phyloP scores from a whole-genome alignment of 2,888 invertebrate species.

The Campoletis raptor region DNA sequence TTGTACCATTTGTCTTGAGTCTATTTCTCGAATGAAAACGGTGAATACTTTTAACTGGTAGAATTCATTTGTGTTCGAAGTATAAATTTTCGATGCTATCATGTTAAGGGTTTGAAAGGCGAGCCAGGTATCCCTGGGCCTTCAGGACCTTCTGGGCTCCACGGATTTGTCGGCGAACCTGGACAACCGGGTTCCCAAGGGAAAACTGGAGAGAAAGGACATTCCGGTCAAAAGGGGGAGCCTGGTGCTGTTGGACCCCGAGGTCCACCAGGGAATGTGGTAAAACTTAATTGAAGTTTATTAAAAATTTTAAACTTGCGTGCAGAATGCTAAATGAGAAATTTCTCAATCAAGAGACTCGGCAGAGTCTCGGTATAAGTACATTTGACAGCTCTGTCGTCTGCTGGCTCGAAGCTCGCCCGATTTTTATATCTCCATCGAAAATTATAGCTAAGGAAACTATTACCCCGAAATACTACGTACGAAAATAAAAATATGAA shows the following conservation, averaged over 20 bases:
- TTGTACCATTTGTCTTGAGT: no score
- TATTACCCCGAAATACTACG: no score
- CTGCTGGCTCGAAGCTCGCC: no score
- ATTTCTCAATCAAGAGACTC: no score
- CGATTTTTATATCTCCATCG: no score
- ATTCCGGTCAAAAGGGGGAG: constrained; percentile 84
- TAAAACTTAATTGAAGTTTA: constrained; percentile 65
- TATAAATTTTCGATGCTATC: background rate
- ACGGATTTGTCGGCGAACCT: constrained; percentile 81
- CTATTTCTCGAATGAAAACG: no score
- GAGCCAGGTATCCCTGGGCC: constrained; percentile 79
- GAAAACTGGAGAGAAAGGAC: constrained; percentile 84
- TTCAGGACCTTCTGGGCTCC: constrained; percentile 80
- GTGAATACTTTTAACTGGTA: no score
- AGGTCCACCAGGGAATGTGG: constrained; percentile 85
- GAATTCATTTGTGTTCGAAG: background rate
- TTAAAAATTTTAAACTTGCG: no score
- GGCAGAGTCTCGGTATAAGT: no score
- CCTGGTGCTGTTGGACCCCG: constrained; percentile 85
- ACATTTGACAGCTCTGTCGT: no score
- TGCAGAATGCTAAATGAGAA: no score
- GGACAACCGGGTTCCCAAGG: constrained; percentile 84
- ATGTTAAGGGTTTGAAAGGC: constrained; percentile 67
- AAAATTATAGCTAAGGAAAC: no score
- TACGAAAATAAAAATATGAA: background rate